These are phyloP conservation scores for Calephelis virginiensis DNA, from an alignment of 1,140 invertebrate genomes.

Conservation along the genomic window DNA sequence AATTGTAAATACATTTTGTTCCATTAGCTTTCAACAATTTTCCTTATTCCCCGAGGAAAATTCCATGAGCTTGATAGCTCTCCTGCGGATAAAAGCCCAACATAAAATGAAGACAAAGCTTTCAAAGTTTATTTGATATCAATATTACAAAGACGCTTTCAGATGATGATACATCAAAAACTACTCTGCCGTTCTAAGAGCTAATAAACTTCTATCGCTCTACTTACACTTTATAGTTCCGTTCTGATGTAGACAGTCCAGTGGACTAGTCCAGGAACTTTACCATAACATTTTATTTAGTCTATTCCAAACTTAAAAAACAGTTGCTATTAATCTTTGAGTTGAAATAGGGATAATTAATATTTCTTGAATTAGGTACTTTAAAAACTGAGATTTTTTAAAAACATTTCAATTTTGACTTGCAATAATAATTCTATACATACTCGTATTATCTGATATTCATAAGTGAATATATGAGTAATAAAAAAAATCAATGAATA, in stretches of 20 bases:
- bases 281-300: too few species aligned
- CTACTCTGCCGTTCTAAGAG: slow-evolving; percentile 3
- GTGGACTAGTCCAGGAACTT: too few species aligned
- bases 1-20: slow-evolving; percentile 2
- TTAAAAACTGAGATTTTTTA: too few species aligned
- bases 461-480: too few species aligned
- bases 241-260: not conserved
- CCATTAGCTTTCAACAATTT: slow-evolving; percentile 2
- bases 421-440: too few species aligned
- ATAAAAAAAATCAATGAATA: too few species aligned
- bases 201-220: not conserved
- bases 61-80: not conserved
- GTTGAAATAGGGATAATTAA: too few species aligned
- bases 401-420: too few species aligned
- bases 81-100: not conserved
- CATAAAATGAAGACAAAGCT: slow-evolving; percentile 8
- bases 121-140: slow-evolving; percentile 15
- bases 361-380: too few species aligned
- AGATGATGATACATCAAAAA: slow-evolving; percentile 11
- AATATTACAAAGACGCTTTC: slow-evolving; percentile 6
- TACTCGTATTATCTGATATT: too few species aligned
- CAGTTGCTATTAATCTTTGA: too few species aligned
- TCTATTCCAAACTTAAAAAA: too few species aligned
- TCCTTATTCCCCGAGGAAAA: not conserved
- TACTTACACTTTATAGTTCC: not conserved